These are phyloP conservation scores for Plutomurus gul DNA, from an alignment of 1,140 invertebrate species.

Conservation along the genomic window DNA sequence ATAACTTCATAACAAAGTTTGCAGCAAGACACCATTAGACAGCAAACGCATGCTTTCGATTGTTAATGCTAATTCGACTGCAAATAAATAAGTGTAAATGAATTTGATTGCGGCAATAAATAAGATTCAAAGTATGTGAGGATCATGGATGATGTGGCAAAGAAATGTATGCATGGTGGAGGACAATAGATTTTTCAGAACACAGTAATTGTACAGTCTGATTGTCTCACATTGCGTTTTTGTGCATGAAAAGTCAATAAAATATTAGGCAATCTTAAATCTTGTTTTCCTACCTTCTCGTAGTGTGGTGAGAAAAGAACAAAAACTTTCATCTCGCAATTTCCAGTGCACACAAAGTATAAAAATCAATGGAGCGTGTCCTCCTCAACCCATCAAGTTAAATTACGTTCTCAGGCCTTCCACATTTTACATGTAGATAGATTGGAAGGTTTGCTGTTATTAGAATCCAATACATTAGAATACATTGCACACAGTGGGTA, in stretches of 20 bases:
- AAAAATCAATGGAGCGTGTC: constrained; percentile 12
- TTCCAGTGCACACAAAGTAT: not conserved
- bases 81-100: no score
- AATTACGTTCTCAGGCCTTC: not conserved
- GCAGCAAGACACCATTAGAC: no score
- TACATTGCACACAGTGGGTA: no score
- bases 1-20: no score
- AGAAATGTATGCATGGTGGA: not conserved
- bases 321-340: not conserved
- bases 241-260: not conserved
- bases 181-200: not conserved
- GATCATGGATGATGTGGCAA: no score
- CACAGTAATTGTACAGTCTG: no score
- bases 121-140: no score
- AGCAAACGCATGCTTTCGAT: no score
- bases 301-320: not conserved
- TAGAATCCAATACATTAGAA: no score
- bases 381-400: not conserved
- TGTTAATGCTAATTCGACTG: no score
- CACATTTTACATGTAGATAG: not conserved
- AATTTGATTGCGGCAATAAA: no score
- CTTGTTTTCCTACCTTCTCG: not conserved
- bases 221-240: not conserved
- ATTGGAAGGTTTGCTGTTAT: not conserved
- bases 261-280: not conserved